Evolutionary conservation across 2,113 vertebrate species (phyloP).

Genomic region (Tinamus guttatus): DNA sequence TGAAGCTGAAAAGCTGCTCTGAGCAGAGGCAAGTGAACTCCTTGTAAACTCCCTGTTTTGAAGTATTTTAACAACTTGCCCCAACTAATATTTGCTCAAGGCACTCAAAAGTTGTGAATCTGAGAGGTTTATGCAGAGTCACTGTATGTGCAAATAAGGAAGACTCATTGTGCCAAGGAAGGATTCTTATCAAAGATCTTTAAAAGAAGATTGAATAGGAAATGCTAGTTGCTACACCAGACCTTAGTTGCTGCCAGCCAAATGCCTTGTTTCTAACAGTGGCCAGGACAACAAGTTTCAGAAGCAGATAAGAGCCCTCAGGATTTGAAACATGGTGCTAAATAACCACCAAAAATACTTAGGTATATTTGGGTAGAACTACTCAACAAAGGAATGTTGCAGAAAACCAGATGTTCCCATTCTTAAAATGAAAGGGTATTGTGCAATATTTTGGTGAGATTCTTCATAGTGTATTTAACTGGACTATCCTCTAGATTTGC

Average conservation of each 20-base stretch:
- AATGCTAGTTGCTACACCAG: background rate
- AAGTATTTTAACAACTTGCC: constrained; percentile 12
- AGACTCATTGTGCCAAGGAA: background rate
- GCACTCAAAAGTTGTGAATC: background rate
- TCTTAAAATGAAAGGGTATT: background rate
- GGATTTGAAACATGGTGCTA: background rate
- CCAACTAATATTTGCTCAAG: background rate
- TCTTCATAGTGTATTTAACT: no score
- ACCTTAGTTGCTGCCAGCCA: background rate
- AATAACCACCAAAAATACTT: background rate
- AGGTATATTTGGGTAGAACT: background rate
- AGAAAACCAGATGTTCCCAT: background rate
- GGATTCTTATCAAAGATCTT: background rate
- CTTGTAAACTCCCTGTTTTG: constrained; percentile 11
- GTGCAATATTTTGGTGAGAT: no score
- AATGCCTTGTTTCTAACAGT: background rate
- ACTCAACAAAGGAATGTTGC: background rate
- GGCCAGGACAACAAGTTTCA: background rate
- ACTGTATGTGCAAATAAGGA: background rate
- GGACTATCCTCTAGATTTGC: background rate
- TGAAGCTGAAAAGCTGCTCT: background rate
- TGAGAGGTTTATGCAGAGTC: background rate
- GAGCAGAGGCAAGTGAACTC: background rate
- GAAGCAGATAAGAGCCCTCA: background rate
- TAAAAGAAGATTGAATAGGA: background rate